A percentile compares a stretch with the other conserved stretches of the same genome.
Evolutionary conservation across 2,797 vertebrate species (phyloP).

Genomic region (Petrocephalus sullivani): DNA sequence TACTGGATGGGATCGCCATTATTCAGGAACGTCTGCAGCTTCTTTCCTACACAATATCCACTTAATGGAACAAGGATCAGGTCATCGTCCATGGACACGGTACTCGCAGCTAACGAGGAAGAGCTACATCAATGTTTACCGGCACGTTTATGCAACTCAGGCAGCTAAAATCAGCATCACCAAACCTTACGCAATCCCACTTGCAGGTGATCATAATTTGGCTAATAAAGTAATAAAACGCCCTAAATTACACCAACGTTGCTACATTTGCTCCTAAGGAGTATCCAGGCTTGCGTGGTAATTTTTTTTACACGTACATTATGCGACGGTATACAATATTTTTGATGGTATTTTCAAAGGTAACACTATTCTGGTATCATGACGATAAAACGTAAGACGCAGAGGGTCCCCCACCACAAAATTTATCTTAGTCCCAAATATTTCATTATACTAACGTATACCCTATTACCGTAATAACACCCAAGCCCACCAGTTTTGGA

Average conservation of each 20-base stretch:
- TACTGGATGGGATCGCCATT: not conserved
- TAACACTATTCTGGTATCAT: not conserved
- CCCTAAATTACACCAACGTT: not conserved
- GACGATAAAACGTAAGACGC: not conserved
- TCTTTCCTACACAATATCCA: not conserved
- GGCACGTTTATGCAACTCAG: not conserved
- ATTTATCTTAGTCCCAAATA: not conserved
- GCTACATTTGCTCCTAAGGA: not conserved
- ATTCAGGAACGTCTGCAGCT: not conserved
- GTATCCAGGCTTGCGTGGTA: not conserved
- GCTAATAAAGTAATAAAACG: not conserved
- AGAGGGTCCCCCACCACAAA: not conserved
- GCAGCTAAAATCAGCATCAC: not conserved
- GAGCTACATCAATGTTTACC: not conserved
- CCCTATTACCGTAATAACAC: not conserved
- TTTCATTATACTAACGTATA: not conserved
- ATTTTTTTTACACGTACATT: not conserved
- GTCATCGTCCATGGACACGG: not conserved
- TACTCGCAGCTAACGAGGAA: not conserved
- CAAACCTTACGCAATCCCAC: not conserved
- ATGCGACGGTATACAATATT: not conserved
- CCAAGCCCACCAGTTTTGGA: not conserved
- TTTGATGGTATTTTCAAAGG: not conserved
- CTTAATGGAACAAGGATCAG: not conserved
- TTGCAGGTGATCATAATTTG: not conserved